Conservation (phyloP, 2,113 vertebrate genomes). For the Uria aalge region DNA sequence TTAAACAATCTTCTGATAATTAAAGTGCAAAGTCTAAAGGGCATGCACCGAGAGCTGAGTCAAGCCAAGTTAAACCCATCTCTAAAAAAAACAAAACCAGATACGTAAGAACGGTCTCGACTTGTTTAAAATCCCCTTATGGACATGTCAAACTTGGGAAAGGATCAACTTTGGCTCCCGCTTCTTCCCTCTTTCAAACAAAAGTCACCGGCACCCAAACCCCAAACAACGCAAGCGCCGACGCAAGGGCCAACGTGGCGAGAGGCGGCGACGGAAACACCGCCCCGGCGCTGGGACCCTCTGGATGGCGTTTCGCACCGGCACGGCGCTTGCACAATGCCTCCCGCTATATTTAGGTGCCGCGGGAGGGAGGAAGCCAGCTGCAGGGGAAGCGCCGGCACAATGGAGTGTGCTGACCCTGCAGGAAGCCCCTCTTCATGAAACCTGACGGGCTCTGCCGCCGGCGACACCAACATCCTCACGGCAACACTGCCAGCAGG, state of each 20-base stretch:
- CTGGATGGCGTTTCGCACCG: rapidly evolving
- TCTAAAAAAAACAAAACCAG: background rate
- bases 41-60: background rate
- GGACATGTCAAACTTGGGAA: background rate
- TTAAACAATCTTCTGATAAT: slow-evolving; percentile 2
- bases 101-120: rapidly evolving
- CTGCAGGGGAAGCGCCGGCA: background rate
- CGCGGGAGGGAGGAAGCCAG: slow-evolving; percentile 6
- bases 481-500: rapidly evolving
- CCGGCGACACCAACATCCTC: background rate
- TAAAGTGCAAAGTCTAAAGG: background rate
- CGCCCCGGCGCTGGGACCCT: rapidly evolving
- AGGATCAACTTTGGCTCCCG: rapidly evolving
- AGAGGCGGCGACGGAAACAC: rapidly evolving
- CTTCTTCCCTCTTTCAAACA: background rate
- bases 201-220: background rate
- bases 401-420: background rate
- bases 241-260: rapidly evolving
- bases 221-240: rapidly evolving
- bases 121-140: background rate
- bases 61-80: background rate
- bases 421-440: slow-evolving; percentile 2
- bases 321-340: background rate
- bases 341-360: background rate
- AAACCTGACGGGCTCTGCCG: background rate